phyloP scores from a whole-genome alignment of 2,797 vertebrate genomes.

The Coracias cyanogaster region DNA sequence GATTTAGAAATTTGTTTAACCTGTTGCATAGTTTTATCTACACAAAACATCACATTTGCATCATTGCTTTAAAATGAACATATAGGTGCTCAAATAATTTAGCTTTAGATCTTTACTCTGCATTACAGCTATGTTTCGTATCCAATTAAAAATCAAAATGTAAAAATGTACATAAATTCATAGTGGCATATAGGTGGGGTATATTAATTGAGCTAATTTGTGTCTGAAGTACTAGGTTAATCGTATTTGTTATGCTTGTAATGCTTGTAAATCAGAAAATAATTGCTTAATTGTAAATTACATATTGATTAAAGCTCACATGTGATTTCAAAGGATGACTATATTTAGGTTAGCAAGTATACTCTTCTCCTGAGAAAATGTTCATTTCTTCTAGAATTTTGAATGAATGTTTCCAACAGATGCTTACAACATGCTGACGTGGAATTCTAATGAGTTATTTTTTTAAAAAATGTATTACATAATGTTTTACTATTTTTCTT shows the following conservation, averaged over 20 bases:
- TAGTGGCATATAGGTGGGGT: slow-evolving; percentile 30
- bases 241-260: slow-evolving; percentile 66
- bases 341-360: slow-evolving; percentile 21
- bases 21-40: background rate
- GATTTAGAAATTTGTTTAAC: background rate
- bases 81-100: background rate
- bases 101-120: background rate
- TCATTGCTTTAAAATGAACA: background rate
- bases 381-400: background rate
- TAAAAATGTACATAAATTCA: slow-evolving; percentile 34
- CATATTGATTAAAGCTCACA: slow-evolving; percentile 53
- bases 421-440: background rate
- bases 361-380: background rate
- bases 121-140: slow-evolving; percentile 28
- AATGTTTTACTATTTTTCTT: background rate
- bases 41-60: background rate
- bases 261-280: slow-evolving; percentile 72
- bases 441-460: background rate
- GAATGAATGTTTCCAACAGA: background rate
- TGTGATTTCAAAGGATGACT: slow-evolving; percentile 50
- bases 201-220: slow-evolving; percentile 72
- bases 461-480: background rate
- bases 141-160: slow-evolving; percentile 64
- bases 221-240: slow-evolving; percentile 70
- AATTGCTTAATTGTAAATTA: slow-evolving; percentile 75